Evolutionary conservation across 2,113 vertebrate species (phyloP).

Genomic region (Ictalurus furcatus): DNA sequence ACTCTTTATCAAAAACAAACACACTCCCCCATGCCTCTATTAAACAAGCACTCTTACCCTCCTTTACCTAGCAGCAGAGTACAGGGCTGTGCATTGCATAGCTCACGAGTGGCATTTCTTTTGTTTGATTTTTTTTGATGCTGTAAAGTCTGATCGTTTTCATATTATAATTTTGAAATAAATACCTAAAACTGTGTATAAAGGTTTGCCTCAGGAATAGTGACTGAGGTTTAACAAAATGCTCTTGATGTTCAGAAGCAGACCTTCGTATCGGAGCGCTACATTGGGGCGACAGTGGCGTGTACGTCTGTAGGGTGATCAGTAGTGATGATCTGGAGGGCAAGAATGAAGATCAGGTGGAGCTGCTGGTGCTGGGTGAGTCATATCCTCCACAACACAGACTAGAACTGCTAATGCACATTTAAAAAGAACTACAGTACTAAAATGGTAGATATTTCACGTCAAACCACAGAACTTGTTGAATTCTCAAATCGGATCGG

Average conservation of each 20-base stretch:
- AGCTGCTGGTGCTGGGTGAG: slow-evolving; percentile 93
- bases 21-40: slow-evolving; percentile 43
- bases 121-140: background rate
- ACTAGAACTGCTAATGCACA: background rate
- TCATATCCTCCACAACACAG: background rate
- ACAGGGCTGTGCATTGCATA: background rate
- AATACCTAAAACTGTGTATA: background rate
- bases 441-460: background rate
- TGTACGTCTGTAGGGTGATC: slow-evolving; percentile 92
- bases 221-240: background rate
- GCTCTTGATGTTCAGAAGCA: slow-evolving; percentile 76
- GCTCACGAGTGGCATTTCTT: background rate
- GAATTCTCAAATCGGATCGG: background rate
- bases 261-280: slow-evolving; percentile 91
- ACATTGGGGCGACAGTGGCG: slow-evolving; percentile 96
- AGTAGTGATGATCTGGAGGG: slow-evolving; percentile 91
- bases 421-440: background rate
- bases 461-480: background rate
- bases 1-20: slow-evolving; percentile 65
- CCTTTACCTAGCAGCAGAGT: slow-evolving; percentile 33
- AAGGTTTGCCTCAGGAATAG: too few species aligned
- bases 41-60: slow-evolving; percentile 25
- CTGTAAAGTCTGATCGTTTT: background rate
- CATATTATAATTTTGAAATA: background rate
- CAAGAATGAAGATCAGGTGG: slow-evolving; percentile 86